Base-by-base conservation (phyloP, 2,797 vertebrate genomes). In the Silurus lanzhouensis region DNA sequence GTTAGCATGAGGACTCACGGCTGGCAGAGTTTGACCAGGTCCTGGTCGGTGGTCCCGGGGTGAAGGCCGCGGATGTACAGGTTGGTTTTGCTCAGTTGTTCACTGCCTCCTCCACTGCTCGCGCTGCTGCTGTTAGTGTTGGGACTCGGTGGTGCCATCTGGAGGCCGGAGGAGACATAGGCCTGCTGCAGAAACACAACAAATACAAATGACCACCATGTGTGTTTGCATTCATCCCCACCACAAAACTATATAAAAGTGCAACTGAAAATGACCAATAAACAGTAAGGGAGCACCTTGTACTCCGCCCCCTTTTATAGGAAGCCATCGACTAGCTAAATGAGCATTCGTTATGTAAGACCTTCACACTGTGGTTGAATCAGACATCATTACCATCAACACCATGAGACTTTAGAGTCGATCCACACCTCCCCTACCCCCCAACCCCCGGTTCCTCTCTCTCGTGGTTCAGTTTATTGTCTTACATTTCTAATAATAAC, bases 11-110 rank as follows among this genome's bases (percentile, higher is more conserved):
- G 44, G 13, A 96, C 97, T 97, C 92, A 98, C 97, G 97, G 97
- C 89, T 98, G 97, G 91, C 97, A 99, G 87, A 99, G 94, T 89
- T 97, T 98, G 88, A 98, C 97, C 70, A 99, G 96, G 92, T 98
- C 97, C 92, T 98, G 97, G 94, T 98, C 97, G 0, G 96, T 98
- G 87, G 97, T 98, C 79, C 96, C 96, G 0, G 97, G 97, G 88
- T 97, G 97, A 87, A 98, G 93, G 80, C 97, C 97, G 0, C 97
- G 96, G 87, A 98, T 98, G 87, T 98, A 98, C 82, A 98, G 94
- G 90, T 98, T 99, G 17, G 97, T 98, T 94, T 98, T 98, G 93
- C 97, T 99, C 90, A 99, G 95, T 92, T 97, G 97, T 89, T 98
- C 97, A 8, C 93, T 93, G 82, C 93, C 95, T 44, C 92, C 95